phyloP scores from a whole-genome alignment of 2,113 vertebrate genomes.

The Rhineura floridana region DNA sequence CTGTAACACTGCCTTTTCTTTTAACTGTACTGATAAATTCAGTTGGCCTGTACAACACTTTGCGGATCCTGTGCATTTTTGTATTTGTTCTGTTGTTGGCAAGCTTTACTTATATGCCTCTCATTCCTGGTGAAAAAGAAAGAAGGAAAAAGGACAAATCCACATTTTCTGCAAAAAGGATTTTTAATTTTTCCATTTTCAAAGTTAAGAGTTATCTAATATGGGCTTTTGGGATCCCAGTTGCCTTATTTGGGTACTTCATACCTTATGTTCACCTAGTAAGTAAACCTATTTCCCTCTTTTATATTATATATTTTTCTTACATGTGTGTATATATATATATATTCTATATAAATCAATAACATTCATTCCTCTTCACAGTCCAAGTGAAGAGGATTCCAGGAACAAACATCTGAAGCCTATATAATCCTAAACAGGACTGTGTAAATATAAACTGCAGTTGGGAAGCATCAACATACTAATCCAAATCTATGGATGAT shows the following conservation, averaged over 20 bases:
- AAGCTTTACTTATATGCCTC: slow-evolving; percentile 89
- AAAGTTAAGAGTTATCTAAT: slow-evolving; percentile 88
- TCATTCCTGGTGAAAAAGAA: slow-evolving; percentile 66
- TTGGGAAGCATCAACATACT: background rate
- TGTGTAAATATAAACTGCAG: background rate
- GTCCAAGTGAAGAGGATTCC: background rate
- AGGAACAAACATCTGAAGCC: background rate
- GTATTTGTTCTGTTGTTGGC: slow-evolving; percentile 91
- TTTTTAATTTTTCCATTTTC: slow-evolving; percentile 92
- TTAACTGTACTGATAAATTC: slow-evolving; percentile 74
- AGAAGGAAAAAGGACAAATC: slow-evolving; percentile 66
- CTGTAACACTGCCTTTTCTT: slow-evolving; percentile 86
- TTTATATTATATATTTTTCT: background rate
- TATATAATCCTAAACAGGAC: background rate
- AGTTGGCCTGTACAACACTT: slow-evolving; percentile 78
- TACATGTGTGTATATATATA: background rate
- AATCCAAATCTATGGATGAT: background rate
- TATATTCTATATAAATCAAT: background rate
- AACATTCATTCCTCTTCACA: background rate
- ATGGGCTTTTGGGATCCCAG: slow-evolving; percentile 93
- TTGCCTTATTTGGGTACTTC: slow-evolving; percentile 95
- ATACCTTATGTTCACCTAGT: slow-evolving; percentile 98
- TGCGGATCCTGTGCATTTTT: slow-evolving; percentile 85
- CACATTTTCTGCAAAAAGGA: slow-evolving; percentile 68
- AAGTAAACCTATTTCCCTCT: slow-evolving; percentile 63